Evolutionary conservation across 2,113 vertebrate species (phyloP).

Genomic region (Sialia sialis): DNA sequence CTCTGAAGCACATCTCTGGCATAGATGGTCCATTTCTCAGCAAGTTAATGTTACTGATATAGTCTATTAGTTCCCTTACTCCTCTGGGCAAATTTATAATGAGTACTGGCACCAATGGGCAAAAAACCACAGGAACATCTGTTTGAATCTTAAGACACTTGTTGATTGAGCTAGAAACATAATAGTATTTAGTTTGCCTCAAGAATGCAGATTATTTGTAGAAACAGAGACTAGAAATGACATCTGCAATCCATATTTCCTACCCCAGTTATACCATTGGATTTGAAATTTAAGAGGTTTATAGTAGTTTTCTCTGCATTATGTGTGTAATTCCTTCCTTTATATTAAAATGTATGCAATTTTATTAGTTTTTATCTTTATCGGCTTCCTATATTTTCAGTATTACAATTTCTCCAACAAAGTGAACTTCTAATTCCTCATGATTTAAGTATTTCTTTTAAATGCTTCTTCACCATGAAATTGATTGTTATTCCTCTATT

Average conservation of each 20-base stretch:
- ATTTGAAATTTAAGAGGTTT: not conserved
- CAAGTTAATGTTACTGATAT: not conserved
- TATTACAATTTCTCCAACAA: not conserved
- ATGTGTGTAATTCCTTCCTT: not conserved
- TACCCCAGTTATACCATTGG: rapidly evolving
- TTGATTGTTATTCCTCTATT: not conserved
- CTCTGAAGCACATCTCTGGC: slow-evolving; percentile 12
- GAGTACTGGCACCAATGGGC: not conserved
- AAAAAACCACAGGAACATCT: slow-evolving; percentile 13
- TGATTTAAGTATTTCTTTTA: not conserved
- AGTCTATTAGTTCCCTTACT: not conserved
- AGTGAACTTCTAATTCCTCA: not conserved
- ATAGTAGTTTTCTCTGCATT: not conserved
- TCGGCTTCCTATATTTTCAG: not conserved
- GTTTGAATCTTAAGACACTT: slow-evolving; percentile 1
- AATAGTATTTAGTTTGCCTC: not conserved
- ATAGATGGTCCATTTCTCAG: slow-evolving; percentile 13
- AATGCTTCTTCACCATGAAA: not conserved
- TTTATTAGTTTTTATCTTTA: not conserved
- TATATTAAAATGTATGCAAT: not conserved
- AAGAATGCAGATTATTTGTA: not conserved
- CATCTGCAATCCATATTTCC: not conserved
- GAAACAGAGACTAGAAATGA: not conserved
- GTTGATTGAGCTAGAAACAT: not conserved
- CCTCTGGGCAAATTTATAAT: slow-evolving; percentile 8